phyloP scores from a whole-genome alignment of 2,888 invertebrate genomes.

The Suillia variegata region DNA sequence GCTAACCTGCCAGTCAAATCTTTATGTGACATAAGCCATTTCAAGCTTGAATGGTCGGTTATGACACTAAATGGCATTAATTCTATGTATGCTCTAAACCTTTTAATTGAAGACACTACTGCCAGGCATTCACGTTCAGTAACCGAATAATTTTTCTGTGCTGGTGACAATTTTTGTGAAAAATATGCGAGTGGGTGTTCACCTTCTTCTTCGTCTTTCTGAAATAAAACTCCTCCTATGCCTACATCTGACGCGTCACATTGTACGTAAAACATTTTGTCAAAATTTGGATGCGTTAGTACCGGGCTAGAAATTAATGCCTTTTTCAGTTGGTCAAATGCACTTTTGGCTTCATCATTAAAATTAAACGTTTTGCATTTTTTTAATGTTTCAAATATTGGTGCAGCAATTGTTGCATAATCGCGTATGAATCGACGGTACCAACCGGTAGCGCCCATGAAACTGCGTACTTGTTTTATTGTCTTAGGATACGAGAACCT shows the following conservation, averaged over 20 bases:
- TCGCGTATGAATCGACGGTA: no score
- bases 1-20: slow-evolving; percentile 39
- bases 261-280: slow-evolving; percentile 18
- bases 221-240: slow-evolving; percentile 18
- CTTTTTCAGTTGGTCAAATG: no score
- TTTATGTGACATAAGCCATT: slow-evolving; percentile 37
- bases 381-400: slow-evolving; percentile 16
- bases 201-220: not conserved
- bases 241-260: slow-evolving; percentile 24
- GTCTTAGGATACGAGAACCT: slow-evolving; percentile 13
- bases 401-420: slow-evolving; percentile 9
- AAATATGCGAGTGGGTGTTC: slow-evolving; percentile 16
- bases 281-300: slow-evolving; percentile 19
- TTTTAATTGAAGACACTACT: slow-evolving; percentile 17
- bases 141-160: slow-evolving; percentile 15
- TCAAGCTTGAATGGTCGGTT: slow-evolving; percentile 38
- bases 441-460: slow-evolving; percentile 20
- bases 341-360: not conserved
- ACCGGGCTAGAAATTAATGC: no score
- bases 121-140: slow-evolving; percentile 27
- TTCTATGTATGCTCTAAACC: slow-evolving; percentile 28
- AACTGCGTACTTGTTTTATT: slow-evolving; percentile 11
- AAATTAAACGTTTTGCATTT: slow-evolving; percentile 3
- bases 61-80: slow-evolving; percentile 17
- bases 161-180: slow-evolving; percentile 20